Base-by-base conservation (phyloP, 2,113 vertebrate genomes). In the Stegostoma tigrinum region DNA sequence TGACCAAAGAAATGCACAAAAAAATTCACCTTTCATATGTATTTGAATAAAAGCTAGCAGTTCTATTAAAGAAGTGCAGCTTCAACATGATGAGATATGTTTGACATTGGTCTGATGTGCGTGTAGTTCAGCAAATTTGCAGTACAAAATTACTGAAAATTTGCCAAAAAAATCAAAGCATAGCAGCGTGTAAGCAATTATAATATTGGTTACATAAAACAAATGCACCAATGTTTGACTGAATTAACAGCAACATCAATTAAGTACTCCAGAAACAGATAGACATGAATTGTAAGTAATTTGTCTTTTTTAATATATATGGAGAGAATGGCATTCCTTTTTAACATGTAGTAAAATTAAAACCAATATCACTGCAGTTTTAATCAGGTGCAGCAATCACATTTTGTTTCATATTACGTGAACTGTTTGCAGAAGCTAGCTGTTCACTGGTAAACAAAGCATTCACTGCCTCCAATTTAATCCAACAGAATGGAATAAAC, bases 201-300 rank as follows among this genome's bases (percentile, higher is more conserved):
- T 61, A 90, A 61, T 52, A 90, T 90, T 90, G 87, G 94, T 95
- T 95, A 52, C 45, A 95, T 72, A 95, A 95, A 72, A 72, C 94
- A 95, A 45, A 34, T 95, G 42, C 66, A 75, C 94, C 68, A 72
- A 12, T 94, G 38, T 52, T 48, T 48, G 42, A 30, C 67, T 48
- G 24, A 68, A 95, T 68, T 30, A 70, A 95, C 94, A 95, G 68
- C 45, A 95, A 52, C 94, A 95, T 45, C 52, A 45, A 95, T 45
- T 70, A 95, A 90, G 52, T n/a, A 95, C 93, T 67, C 93, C 93
- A 94, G 38, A 68, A 95, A 93, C 27, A 94, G 91, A 68, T 42
- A 90, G 91, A 21, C 64, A 95, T 72, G 94, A 72, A 52, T 95
- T 70, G 68, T 75, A 42, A 52, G 94, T 14, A 90, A 90, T 90